phyloP scores from a whole-genome alignment of 2,113 vertebrate species.

The Pachyramphus minor region DNA sequence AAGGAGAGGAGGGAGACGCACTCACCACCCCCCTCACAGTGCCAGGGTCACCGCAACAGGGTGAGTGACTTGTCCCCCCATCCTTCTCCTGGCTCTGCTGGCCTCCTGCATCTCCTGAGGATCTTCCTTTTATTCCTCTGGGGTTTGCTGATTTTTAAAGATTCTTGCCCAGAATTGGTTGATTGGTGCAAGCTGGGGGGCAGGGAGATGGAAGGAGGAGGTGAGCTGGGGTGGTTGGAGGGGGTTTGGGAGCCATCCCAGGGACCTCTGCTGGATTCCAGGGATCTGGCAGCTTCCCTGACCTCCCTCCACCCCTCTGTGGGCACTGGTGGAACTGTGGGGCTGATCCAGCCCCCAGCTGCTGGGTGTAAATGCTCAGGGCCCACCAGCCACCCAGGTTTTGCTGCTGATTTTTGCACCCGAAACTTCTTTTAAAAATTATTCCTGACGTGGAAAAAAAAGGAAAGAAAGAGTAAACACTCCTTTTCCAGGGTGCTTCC shows the following conservation, averaged over 20 bases:
- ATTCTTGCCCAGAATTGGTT: rapidly evolving
- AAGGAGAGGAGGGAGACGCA: neutral
- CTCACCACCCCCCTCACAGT: neutral
- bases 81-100: neutral
- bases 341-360: rapidly evolving
- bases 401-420: neutral
- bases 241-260: neutral
- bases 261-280: neutral
- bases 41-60: neutral
- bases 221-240: neutral
- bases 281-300: neutral
- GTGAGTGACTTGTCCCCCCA: neutral
- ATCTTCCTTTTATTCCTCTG: neutral
- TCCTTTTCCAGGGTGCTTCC: rapidly evolving
- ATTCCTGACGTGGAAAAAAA: neutral
- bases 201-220: rapidly evolving
- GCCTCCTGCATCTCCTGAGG: rapidly evolving
- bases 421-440: neutral
- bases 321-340: neutral
- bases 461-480: neutral
- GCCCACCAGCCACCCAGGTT: rapidly evolving
- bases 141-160: rapidly evolving
- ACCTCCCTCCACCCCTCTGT: rapidly evolving
- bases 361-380: neutral
- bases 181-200: rapidly evolving